Conservation (phyloP, 2,888 invertebrate species). For the Amphipyra tragopoginis region DNA sequence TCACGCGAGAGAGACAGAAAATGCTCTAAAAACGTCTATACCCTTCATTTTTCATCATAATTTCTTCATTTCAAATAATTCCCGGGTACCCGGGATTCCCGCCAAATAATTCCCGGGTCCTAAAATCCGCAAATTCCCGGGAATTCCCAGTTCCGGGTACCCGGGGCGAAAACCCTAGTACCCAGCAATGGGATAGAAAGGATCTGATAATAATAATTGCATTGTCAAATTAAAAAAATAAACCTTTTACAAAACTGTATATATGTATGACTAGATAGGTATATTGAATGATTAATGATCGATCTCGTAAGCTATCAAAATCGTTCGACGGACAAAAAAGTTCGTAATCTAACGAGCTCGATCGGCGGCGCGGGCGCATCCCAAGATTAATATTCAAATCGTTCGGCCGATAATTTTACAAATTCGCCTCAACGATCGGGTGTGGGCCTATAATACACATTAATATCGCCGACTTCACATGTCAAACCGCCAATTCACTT, state of each 20-base stretch:
- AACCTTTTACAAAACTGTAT: constrained; percentile 14
- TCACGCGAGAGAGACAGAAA: no score
- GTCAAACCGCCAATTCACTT: constrained; percentile 86
- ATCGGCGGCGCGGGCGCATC: constrained; percentile 67
- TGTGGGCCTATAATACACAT: constrained; percentile 87
- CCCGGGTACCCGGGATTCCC: no score
- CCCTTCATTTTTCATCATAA: no score
- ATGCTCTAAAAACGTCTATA: no score
- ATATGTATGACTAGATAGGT: constrained; percentile 12
- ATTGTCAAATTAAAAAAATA: neutral
- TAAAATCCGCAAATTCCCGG: no score
- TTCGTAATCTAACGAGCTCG: constrained; percentile 66
- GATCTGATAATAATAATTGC: no score
- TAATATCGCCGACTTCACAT: constrained; percentile 84
- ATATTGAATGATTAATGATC: constrained; percentile 49
- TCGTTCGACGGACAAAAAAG: constrained; percentile 56
- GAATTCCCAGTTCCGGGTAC: no score
- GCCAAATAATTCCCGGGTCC: no score
- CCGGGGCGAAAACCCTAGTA: no score
- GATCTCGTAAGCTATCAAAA: constrained; percentile 47
- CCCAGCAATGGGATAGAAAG: no score
- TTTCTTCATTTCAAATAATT: no score
- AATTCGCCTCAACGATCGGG: constrained; percentile 84
- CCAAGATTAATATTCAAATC: constrained; percentile 85
- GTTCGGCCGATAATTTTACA: constrained; percentile 84